These are phyloP conservation scores for Troides oblongomaculatus DNA, from an alignment of 2,888 invertebrate species.

Conservation along the genomic window DNA sequence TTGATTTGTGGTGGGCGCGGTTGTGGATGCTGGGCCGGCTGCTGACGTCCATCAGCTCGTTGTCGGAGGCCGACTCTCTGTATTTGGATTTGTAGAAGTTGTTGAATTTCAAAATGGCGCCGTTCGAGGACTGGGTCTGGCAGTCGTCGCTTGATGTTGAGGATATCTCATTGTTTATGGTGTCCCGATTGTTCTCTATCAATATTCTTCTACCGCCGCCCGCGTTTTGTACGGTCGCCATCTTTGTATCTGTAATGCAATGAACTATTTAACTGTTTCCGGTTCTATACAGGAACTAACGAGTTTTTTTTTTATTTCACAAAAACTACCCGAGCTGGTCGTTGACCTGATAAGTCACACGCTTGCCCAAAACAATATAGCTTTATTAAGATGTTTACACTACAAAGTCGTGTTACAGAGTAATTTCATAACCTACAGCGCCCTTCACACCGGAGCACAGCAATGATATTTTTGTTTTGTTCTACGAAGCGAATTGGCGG, in stretches of 20 bases:
- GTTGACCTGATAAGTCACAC: too few species aligned
- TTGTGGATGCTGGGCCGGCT: conserved; percentile 37
- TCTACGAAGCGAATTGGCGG: too few species aligned
- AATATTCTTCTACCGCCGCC: conserved; percentile 38
- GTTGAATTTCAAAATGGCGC: conserved; percentile 45
- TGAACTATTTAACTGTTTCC: not conserved
- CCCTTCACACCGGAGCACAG: too few species aligned
- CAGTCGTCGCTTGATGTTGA: conserved; percentile 64
- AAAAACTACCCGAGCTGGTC: too few species aligned
- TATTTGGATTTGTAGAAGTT: conserved; percentile 57
- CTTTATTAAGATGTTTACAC: too few species aligned
- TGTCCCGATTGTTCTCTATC: conserved; percentile 39
- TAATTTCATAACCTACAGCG: too few species aligned
- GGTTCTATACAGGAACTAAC: too few species aligned
- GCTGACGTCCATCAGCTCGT: conserved; percentile 48
- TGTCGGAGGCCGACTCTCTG: conserved; percentile 56
- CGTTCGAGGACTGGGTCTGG: conserved; percentile 9
- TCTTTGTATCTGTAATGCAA: conserved; percentile 25
- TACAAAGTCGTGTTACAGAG: too few species aligned
- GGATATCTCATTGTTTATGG: conserved; percentile 63
- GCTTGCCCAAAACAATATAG: too few species aligned
- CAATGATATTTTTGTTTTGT: too few species aligned
- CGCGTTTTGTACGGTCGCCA: conserved; percentile 61
- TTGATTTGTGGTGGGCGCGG: conserved; percentile 60
- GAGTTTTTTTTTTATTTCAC: too few species aligned